Conservation (phyloP, 2,797 vertebrate genomes). For the Paguma larvata region DNA sequence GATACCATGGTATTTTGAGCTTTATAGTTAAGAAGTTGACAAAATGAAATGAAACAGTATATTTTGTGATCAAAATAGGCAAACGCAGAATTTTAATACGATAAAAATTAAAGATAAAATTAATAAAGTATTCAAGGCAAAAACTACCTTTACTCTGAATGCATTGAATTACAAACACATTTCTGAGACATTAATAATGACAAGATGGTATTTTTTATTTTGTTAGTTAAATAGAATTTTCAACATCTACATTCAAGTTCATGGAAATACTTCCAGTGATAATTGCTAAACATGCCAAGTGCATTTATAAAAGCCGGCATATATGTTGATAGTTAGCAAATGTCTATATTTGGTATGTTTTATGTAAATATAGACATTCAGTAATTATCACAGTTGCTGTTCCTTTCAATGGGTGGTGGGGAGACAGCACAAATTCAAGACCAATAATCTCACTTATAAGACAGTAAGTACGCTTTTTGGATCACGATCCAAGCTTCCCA, state of each 20-base stretch:
- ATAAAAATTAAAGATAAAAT: conserved; percentile 57
- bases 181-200: conserved; percentile 65
- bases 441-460: conserved; percentile 34
- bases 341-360: conserved; percentile 79
- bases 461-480: conserved; percentile 8
- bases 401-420: conserved; percentile 67
- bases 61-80: conserved; percentile 14
- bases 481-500: conserved; percentile 6
- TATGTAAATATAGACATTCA: conserved; percentile 75
- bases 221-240: conserved; percentile 66
- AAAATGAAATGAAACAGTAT: not conserved
- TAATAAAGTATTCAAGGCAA: conserved; percentile 45
- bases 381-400: conserved; percentile 79
- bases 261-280: conserved; percentile 76
- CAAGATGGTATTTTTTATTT: conserved; percentile 70
- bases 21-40: not conserved
- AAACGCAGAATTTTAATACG: conserved; percentile 43
- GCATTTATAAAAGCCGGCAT: conserved; percentile 73
- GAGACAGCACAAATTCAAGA: conserved; percentile 54
- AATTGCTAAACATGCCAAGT: conserved; percentile 78
- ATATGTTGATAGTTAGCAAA: conserved; percentile 76
- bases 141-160: conserved; percentile 54
- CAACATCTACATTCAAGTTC: conserved; percentile 73
- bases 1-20: not conserved
- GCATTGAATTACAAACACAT: conserved; percentile 54